A percentile compares a stretch with the other conserved stretches of the same genome.
Conservation (phyloP, 2,797 vertebrate species). For the Peromyscus melanophrys region DNA sequence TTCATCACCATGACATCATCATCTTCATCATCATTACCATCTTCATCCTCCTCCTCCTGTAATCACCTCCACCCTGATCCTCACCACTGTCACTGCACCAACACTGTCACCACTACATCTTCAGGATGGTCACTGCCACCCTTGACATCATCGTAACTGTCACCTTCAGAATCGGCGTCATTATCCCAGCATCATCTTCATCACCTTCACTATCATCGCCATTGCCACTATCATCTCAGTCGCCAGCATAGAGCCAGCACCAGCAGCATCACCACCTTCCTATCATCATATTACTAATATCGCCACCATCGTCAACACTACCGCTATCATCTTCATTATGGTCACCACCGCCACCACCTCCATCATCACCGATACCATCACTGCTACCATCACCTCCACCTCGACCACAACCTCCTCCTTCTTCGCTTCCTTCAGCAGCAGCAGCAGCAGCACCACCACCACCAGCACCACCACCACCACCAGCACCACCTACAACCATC, state of each 20-base stretch:
- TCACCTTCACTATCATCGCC: background rate
- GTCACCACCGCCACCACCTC: background rate
- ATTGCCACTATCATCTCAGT: background rate
- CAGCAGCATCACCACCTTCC: rapidly evolving
- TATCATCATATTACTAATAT: no score
- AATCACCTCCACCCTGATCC: background rate
- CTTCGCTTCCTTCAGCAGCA: rapidly evolving
- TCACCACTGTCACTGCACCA: rapidly evolving
- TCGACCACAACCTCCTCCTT: background rate
- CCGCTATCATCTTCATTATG: background rate
- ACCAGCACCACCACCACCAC: no score
- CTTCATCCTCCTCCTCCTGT: no score
- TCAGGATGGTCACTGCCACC: background rate
- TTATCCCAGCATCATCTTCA: background rate
- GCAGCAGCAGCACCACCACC: no score
- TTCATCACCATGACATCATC: rapidly evolving
- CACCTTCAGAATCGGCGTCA: background rate
- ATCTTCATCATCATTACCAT: no score
- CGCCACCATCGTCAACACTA: background rate
- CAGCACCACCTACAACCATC: background rate
- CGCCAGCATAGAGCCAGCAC: background rate
- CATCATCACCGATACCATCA: no score
- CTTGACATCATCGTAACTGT: rapidly evolving
- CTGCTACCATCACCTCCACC: background rate
- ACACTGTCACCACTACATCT: rapidly evolving